Base-by-base conservation (phyloP, 1,140 invertebrate genomes). In the Oryzaephilus surinamensis region DNA sequence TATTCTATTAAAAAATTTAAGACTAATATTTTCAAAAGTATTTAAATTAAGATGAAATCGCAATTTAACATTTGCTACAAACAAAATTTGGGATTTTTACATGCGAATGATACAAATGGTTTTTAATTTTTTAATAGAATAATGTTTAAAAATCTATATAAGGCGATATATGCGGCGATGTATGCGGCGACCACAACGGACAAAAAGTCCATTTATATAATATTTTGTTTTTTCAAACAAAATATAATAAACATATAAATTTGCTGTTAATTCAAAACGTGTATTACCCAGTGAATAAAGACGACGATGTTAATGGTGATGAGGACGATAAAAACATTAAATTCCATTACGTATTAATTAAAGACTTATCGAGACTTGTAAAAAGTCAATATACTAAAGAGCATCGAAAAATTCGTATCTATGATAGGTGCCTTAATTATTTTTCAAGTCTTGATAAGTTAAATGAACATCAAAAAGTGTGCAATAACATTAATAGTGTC, bases 281-380 rank as follows among this genome's bases (percentile, higher is more conserved):
- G 3, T 56, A 53, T 35, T 6, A 32, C 2, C 46, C 50, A 8
- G 33, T 41, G n/a, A 28, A 49, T 8, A 26, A 23, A 6, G 20
- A 15, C 15, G 18, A 24, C 23, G 23, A 30, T n/a, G n/a, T n/a
- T n/a, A n/a, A n/a, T n/a, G n/a, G n/a, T 14, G 19, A 21, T 33
- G 33, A 16, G 14, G n/a, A 47, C 15, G 18, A 14, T 36, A 17
- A 34, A 6, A 32, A 30, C 32, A 2, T 8, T 4, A 48, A 41
- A 31, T 36, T 41, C n/a, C 55, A 61, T 46, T 58, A 46, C 43
- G 43, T 47, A 32, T 52, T 50, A 37, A 58, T 58, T 6, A 58
- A 54, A 35, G 46, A 54, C 38, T 39, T 59, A n/a, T 45, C 38
- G 3, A 38, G 51, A 31, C 41, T 62, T 6, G 17, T 60, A 10